These are phyloP conservation scores for Macropus fuliginosus DNA, from an alignment of 2,797 vertebrate species.

Conservation along the genomic window DNA sequence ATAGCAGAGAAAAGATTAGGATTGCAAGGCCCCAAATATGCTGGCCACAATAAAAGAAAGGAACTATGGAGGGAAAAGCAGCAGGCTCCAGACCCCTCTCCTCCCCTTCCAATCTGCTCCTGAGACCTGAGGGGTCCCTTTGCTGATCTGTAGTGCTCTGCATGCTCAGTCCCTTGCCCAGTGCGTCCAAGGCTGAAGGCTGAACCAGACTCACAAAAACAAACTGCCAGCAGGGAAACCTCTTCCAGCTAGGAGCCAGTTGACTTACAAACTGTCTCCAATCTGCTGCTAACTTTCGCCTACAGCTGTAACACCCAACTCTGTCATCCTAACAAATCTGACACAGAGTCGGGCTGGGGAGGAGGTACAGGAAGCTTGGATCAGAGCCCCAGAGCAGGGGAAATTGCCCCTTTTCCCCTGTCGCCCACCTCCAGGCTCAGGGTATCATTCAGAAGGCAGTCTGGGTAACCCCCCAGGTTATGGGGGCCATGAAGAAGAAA, in stretches of 20 bases:
- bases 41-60: background rate
- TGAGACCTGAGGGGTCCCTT: background rate
- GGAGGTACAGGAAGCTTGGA: background rate
- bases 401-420: background rate
- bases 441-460: background rate
- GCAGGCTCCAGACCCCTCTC: background rate
- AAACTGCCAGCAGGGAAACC: background rate
- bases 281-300: background rate
- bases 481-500: background rate
- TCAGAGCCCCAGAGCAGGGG: background rate
- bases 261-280: background rate
- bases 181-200: background rate
- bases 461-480: background rate
- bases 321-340: background rate
- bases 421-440: background rate
- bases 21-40: background rate
- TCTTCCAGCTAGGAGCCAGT: background rate
- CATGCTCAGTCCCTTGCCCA: background rate
- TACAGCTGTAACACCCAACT: background rate
- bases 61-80: background rate
- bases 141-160: background rate
- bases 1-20: background rate
- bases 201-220: background rate
- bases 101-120: background rate
- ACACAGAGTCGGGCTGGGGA: background rate